phyloP scores from a whole-genome alignment of 2,888 invertebrate genomes.

The Drosophila infuscata region DNA sequence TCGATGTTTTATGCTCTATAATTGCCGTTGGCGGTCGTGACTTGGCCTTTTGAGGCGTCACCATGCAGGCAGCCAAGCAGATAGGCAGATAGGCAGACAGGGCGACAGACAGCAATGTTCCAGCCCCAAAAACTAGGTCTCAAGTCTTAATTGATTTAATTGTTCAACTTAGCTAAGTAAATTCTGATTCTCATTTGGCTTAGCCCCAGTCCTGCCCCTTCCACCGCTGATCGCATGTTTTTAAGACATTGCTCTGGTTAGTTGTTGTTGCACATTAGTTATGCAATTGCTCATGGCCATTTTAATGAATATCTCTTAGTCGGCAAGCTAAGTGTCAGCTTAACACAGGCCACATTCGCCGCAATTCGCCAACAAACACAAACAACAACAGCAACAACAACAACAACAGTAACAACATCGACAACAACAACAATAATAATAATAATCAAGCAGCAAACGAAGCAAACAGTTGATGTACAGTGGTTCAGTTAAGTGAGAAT shows the following conservation, averaged over 20 bases:
- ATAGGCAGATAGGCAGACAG: background rate
- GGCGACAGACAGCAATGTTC: constrained; percentile 3
- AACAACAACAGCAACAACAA: constrained; percentile 8
- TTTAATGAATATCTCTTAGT: constrained; percentile 69
- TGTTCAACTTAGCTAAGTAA: constrained; percentile 38
- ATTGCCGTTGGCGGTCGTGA: constrained; percentile 75
- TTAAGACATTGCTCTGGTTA: constrained; percentile 10
- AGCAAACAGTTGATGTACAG: constrained; percentile 35
- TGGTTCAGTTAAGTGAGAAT: constrained; percentile 8
- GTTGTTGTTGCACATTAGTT: constrained; percentile 57
- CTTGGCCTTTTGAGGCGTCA: constrained; percentile 64
- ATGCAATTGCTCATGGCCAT: constrained; percentile 60
- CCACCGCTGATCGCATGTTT: background rate
- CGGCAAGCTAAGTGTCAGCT: constrained; percentile 62
- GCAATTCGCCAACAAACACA: constrained; percentile 15
- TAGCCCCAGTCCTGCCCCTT: background rate
- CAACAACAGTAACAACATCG: background rate
- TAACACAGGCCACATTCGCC: constrained; percentile 41
- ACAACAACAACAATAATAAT: constrained; percentile 12
- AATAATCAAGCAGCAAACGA: constrained; percentile 3
- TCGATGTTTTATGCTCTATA: constrained; percentile 82
- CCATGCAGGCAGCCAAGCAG: constrained; percentile 1
- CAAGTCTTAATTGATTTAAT: constrained; percentile 70
- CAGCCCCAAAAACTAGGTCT: constrained; percentile 28
- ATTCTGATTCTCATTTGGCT: constrained; percentile 28